Evolutionary conservation across 1,140 invertebrate species (phyloP).

Genomic region (Drosophila varians): DNA sequence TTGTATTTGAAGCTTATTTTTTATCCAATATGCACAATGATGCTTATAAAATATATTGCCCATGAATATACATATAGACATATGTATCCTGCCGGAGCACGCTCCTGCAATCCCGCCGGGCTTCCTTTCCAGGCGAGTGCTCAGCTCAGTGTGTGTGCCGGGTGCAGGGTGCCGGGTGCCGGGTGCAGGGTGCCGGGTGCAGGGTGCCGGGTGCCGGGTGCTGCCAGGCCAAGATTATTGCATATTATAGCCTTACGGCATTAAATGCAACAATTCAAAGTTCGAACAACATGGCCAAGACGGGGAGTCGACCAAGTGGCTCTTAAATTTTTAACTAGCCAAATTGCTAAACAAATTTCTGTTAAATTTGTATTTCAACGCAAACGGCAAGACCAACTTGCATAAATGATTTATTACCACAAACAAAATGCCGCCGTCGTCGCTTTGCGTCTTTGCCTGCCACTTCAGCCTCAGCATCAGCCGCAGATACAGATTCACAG

Average conservation of each 20-base stretch:
- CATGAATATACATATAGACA: conserved; percentile 74
- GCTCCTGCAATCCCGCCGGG: not conserved
- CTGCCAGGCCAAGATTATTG: conserved; percentile 75
- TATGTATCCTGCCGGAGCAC: conserved; percentile 42
- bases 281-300: conserved; percentile 24
- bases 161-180: conserved; percentile 7
- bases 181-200: conserved; percentile 5
- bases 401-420: conserved; percentile 80
- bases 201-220: conserved; percentile 19
- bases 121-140: not conserved
- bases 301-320: conserved; percentile 19
- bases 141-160: not conserved
- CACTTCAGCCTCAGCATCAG: conserved; percentile 28
- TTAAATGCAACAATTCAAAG: conserved; percentile 57
- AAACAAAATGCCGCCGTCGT: conserved; percentile 51
- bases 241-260: conserved; percentile 71
- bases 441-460: conserved; percentile 35
- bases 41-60: conserved; percentile 80
- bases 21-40: conserved; percentile 81
- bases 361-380: conserved; percentile 68
- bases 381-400: conserved; percentile 72
- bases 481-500: conserved; percentile 20
- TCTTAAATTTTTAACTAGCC: conserved; percentile 76
- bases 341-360: conserved; percentile 77
- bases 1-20: conserved; percentile 79